Percentiles rank a stretch among this genome's conserved stretches.
These are phyloP conservation scores for Cephus pygmeus DNA, from an alignment of 2,888 invertebrate genomes.

Conservation along the genomic window DNA sequence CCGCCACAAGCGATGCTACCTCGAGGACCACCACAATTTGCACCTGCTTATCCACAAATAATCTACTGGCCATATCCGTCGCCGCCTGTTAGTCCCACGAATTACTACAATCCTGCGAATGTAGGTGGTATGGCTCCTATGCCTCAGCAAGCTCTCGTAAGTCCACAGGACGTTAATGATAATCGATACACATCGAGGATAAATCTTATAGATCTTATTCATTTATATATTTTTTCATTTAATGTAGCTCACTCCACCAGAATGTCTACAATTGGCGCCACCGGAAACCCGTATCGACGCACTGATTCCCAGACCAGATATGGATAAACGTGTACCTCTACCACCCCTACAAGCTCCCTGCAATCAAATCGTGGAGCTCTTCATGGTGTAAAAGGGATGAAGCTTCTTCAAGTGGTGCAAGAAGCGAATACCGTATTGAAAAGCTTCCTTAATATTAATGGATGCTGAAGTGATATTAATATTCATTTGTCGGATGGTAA, in stretches of 20 bases:
- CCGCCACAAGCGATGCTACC: slow-evolving; percentile 67
- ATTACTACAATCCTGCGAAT: slow-evolving; percentile 78
- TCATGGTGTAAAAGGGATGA: slow-evolving; percentile 46
- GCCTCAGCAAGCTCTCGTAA: slow-evolving; percentile 52
- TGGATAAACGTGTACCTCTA: slow-evolving; percentile 56
- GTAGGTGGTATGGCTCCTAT: slow-evolving; percentile 57
- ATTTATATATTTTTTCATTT: slow-evolving; percentile 15
- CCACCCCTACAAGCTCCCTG: slow-evolving; percentile 54
- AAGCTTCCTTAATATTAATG: neutral
- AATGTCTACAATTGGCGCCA: slow-evolving; percentile 53
- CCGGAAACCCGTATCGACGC: slow-evolving; percentile 52
- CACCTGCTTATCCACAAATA: slow-evolving; percentile 73
- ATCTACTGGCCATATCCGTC: slow-evolving; percentile 96
- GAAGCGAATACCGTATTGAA: neutral
- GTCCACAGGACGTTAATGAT: slow-evolving; percentile 10
- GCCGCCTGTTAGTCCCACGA: slow-evolving; percentile 93
- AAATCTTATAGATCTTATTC: neutral
- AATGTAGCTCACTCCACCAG: slow-evolving; percentile 53
- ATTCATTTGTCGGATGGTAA: too few relatives aligned
- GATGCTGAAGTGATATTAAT: neutral
- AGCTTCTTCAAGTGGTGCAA: slow-evolving; percentile 1
- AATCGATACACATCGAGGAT: too few relatives aligned
- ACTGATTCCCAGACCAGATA: slow-evolving; percentile 52
- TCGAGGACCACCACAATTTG: slow-evolving; percentile 69
- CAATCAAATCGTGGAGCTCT: slow-evolving; percentile 54